Evolutionary conservation across 2,888 invertebrate species (phyloP), one percentile per base, ranked within the genome.

Genomic region (Cactoblastis cactorum): DNA sequence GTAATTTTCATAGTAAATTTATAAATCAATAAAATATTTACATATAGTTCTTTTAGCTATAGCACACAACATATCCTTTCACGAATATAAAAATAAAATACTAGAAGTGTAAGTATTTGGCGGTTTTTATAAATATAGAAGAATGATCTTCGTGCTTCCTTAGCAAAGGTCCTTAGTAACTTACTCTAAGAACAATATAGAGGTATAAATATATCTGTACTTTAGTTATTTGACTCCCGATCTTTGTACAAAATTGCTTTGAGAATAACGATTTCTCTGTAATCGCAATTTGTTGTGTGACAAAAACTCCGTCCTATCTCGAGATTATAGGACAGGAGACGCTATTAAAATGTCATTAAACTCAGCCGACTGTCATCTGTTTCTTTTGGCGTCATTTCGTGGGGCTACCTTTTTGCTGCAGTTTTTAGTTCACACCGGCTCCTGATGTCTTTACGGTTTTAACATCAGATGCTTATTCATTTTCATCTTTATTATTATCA

Each of bases 301-400:
- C 73, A 81, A 83, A 81, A 83, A 84, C 71, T 62, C 69, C 65
- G 67, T 67, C 71, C 66, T 62, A 62, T 71, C 71, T 69, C 74
- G 73, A 82, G 83, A 85, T 84, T 83, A 82, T 79, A 80, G 71
- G 71, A 74, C 86, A 80, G 83, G 84, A 79, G 71, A 75, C 74
- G 87, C 85, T 85, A 89, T 89, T 89, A 89, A 86, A 89, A 76
- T 86, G 84, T 85, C 89, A 85, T 89, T 89, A 89, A 82, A 87
- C 81, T 77, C 77, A 76, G 80, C 77, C 77, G 77, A 65, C 83
- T 88, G 88, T 88, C 88, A 87, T 87, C 86, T 83, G 83, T 67
- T 17, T 37, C 37, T 37, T n/a, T 17, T 9, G 71, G 65, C 72
- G 74, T 74, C 73, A 77, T 81, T 84, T 80, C 78, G 80, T 82